Conservation (phyloP, 2,113 vertebrate genomes). For the Calcarius ornatus region DNA sequence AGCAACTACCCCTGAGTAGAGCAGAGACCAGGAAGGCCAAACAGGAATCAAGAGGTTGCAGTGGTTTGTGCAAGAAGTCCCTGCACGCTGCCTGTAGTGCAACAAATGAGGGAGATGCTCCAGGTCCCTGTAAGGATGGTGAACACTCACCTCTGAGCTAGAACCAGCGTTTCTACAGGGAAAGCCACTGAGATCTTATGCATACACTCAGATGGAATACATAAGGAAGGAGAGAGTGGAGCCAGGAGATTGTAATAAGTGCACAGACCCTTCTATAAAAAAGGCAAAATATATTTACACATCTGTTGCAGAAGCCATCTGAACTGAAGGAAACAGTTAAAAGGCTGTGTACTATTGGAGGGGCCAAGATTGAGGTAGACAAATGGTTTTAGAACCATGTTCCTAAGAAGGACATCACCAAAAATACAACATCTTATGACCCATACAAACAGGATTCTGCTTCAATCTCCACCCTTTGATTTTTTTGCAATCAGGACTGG, state of each 20-base stretch:
- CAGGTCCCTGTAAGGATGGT: neutral
- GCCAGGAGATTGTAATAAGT: rapidly evolving
- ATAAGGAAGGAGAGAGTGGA: neutral
- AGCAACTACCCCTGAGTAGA: rapidly evolving
- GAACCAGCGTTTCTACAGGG: neutral
- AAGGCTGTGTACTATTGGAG: neutral
- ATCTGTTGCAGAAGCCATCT: neutral
- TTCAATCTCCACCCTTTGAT: neutral
- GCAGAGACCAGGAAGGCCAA: rapidly evolving
- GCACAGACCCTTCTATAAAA: neutral
- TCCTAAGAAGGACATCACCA: rapidly evolving
- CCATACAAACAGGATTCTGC: neutral
- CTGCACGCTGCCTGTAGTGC: rapidly evolving
- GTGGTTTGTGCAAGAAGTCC: rapidly evolving
- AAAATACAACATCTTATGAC: neutral
- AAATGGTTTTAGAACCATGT: neutral
- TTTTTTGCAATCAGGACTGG: neutral
- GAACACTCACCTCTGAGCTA: neutral
- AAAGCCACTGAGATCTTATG: neutral
- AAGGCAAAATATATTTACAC: neutral
- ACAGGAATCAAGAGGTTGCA: rapidly evolving
- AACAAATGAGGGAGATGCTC: neutral
- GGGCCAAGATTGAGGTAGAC: rapidly evolving
- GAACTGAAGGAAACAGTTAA: neutral
- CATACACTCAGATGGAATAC: neutral